Evolutionary conservation across 2,888 invertebrate species (phyloP).

Genomic region (Lasioglossum pauxillum): DNA sequence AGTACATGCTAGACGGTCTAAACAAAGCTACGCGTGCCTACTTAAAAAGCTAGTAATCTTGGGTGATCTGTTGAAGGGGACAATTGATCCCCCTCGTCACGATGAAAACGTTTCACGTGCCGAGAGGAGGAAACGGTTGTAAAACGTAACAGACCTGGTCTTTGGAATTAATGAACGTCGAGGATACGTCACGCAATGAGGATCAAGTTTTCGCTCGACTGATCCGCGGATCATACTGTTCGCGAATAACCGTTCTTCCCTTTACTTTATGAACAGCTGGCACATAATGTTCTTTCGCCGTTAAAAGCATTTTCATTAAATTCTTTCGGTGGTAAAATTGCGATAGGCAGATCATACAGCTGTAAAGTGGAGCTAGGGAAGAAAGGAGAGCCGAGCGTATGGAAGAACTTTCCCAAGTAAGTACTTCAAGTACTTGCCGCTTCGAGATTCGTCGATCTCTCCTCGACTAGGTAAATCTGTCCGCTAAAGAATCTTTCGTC

Average conservation of each 20-base stretch:
- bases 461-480: conserved; percentile 68
- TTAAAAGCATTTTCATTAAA: conserved; percentile 74
- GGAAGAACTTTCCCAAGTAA: conserved; percentile 61
- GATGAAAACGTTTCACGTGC: background rate
- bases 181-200: conserved; percentile 63
- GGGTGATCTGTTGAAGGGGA: background rate
- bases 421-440: conserved; percentile 66
- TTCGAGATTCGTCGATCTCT: conserved; percentile 66
- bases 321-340: conserved; percentile 54
- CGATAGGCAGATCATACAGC: conserved; percentile 36
- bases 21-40: background rate
- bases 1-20: background rate
- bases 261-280: conserved; percentile 51
- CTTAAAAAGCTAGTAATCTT: background rate
- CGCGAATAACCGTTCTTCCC: conserved; percentile 12
- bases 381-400: conserved; percentile 33
- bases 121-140: background rate
- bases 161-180: conserved; percentile 45
- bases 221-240: conserved; percentile 54
- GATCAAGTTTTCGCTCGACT: conserved; percentile 66
- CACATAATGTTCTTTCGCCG: conserved; percentile 65
- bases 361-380: background rate
- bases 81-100: background rate
- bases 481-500: conserved; percentile 63
- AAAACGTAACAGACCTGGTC: background rate